Percentiles rank a stretch among this genome's conserved stretches.
phyloP scores from a whole-genome alignment of 2,888 invertebrate genomes.

The Clunio marinus region DNA sequence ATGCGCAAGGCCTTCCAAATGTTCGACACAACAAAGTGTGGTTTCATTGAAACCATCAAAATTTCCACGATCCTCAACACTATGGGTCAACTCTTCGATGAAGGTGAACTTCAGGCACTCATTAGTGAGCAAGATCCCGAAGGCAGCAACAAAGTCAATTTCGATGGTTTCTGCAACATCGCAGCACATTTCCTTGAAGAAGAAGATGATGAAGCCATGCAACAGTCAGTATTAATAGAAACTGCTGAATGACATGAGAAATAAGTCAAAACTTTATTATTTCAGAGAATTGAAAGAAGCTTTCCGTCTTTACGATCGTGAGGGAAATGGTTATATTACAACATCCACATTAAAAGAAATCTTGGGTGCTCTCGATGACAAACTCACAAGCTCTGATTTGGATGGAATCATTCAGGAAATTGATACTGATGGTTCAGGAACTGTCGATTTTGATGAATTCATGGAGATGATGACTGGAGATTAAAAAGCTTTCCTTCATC shows the following conservation, averaged over 20 bases:
- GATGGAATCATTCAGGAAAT: conserved; percentile 98
- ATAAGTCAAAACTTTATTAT: too few species aligned
- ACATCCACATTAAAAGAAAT: conserved; percentile 90
- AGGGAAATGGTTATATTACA: conserved; percentile 91
- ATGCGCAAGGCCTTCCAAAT: conserved; percentile 95
- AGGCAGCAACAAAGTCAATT: conserved; percentile 65
- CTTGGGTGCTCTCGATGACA: conserved; percentile 87
- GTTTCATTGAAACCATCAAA: conserved; percentile 85
- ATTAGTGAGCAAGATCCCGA: conserved; percentile 91
- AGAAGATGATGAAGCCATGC: conserved; percentile 93
- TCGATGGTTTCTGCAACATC: conserved; percentile 89
- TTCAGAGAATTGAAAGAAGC: conserved; percentile 86
- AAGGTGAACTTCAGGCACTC: conserved; percentile 80
- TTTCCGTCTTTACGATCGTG: conserved; percentile 93
- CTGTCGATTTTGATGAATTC: conserved; percentile 97
- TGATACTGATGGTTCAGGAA: conserved; percentile 96
- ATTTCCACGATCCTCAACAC: conserved; percentile 90
- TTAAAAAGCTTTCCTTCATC: neutral
- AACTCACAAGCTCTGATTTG: conserved; percentile 84
- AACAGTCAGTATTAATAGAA: conserved; percentile 60
- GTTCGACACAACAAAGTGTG: conserved; percentile 91
- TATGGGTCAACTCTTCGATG: conserved; percentile 92
- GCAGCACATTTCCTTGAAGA: conserved; percentile 93
- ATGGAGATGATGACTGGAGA: conserved; percentile 91
- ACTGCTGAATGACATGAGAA: too few species aligned